Evolutionary conservation across 2,888 invertebrate genomes (phyloP).

Genomic region (Cryptus armator): DNA sequence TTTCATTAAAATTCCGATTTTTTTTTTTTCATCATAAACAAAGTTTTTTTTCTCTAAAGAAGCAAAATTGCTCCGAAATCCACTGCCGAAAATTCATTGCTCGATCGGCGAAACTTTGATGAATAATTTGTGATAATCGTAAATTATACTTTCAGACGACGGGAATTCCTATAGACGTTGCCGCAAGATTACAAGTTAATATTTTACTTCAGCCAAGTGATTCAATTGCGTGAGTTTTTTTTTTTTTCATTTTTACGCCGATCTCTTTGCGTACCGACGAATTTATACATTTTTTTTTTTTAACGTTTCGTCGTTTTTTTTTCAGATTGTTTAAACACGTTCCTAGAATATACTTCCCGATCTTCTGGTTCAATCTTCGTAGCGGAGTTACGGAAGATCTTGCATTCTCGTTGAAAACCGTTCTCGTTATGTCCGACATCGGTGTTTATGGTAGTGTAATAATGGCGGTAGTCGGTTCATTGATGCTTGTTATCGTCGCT

Average conservation of each 20-base stretch:
- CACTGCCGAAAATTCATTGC: no score
- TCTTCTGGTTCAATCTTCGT: constrained; percentile 92
- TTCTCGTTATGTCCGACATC: constrained; percentile 86
- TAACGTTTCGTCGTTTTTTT: constrained; percentile 31
- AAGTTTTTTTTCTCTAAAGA: no score
- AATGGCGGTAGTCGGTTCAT: constrained; percentile 84
- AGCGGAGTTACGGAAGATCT: constrained; percentile 88
- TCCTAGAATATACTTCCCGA: constrained; percentile 90
- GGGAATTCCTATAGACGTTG: constrained; percentile 91
- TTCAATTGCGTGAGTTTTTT: constrained; percentile 88
- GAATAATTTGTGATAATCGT: constrained; percentile 62
- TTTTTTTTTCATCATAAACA: no score
- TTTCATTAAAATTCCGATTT: no score
- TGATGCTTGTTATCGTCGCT: constrained; percentile 74
- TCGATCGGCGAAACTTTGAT: no score
- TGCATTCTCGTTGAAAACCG: constrained; percentile 86
- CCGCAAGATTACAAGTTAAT: constrained; percentile 93
- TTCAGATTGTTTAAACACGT: constrained; percentile 89
- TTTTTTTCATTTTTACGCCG: constrained; percentile 13
- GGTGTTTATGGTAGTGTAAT: constrained; percentile 86
- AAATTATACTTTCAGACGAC: constrained; percentile 87
- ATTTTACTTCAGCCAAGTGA: constrained; percentile 89
- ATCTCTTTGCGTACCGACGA: background rate
- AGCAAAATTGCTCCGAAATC: no score
- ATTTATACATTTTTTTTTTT: background rate